A percentile compares a stretch with the other conserved stretches of the same genome.
Evolutionary conservation across 1,140 invertebrate species (phyloP).

Genomic region (Drosophila pallidifrons): DNA sequence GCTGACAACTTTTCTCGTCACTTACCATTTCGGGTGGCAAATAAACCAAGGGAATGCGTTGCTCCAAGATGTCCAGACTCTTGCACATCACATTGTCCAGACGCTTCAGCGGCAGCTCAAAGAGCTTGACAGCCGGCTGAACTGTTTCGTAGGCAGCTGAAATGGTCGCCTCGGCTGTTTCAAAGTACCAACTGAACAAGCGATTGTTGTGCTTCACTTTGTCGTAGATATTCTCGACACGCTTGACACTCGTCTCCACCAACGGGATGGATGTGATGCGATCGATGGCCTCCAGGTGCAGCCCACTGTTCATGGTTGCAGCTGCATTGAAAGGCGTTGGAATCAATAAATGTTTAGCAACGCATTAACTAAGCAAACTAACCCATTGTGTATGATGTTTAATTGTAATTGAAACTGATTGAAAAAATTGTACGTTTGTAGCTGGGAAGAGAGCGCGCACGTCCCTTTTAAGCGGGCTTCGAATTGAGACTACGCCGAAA

Average conservation of each 20-base stretch:
- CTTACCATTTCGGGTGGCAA: conserved; percentile 91
- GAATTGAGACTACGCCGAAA: conserved; percentile 58
- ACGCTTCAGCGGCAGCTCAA: conserved; percentile 89
- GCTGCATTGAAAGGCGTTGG: conserved; percentile 40
- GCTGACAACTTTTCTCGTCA: conserved; percentile 4
- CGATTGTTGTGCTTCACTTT: conserved; percentile 88
- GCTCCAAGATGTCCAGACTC: conserved; percentile 91
- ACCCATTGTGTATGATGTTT: conserved; percentile 58
- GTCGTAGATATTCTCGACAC: conserved; percentile 89
- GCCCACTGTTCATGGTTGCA: conserved; percentile 66
- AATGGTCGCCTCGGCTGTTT: conserved; percentile 89
- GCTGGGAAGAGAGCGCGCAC: conserved; percentile 24
- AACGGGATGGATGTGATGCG: conserved; percentile 90
- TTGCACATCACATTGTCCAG: conserved; percentile 91
- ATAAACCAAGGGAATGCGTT: conserved; percentile 91
- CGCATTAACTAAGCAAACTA: conserved; percentile 15
- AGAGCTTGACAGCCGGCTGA: conserved; percentile 88
- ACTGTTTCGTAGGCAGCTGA: conserved; percentile 88
- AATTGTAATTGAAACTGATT: neutral
- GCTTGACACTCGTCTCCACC: conserved; percentile 89
- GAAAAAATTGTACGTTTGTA: conserved; percentile 6
- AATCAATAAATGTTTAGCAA: neutral
- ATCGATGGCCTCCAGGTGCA: conserved; percentile 88
- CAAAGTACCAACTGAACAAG: conserved; percentile 90
- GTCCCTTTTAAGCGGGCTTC: conserved; percentile 42